Base-by-base conservation (phyloP, 2,888 invertebrate genomes). In the Agrotis puta region DNA sequence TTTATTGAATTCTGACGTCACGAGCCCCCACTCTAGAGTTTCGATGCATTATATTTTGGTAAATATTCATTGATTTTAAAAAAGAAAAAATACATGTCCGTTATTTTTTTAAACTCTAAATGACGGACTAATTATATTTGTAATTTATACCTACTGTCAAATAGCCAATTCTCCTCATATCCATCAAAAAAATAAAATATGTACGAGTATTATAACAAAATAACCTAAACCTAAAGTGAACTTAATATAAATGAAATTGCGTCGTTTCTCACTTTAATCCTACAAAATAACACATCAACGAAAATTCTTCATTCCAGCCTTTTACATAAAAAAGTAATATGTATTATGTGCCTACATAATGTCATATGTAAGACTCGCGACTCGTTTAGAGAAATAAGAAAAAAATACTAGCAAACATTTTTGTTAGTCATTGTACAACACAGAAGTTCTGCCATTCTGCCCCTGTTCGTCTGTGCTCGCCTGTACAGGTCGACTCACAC, bases 381-480 rank as follows among this genome's bases (percentile, higher is more conserved):
- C 7, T 13, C 14, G 47, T 27, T 24, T 27, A 27, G 33, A 33
- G 16, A 47, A 43, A 64, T 14, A 20, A 18, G 47, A 51, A 53
- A 58, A 50, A 20, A 57, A n/a, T 9, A 2, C 47, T 20, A 18
- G 59, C 14, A 14, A 48, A 62, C 63, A 24, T 18, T 70, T 71
- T 61, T 63, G 61, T 64, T 11, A 39, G 48, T 47, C 50, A 51
- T 14, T 71, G 70, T 82, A 77, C 68, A 11, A 13, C 5, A 53
- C 54, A 73, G 71, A 75, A 65, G 50, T 27, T 33, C 56, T 22
- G n/a, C 16, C 48, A 11, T 16, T 45, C 45, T 45, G 16, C 54
- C 39, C 54, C 39, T 51, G 62, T 56, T 72, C 66, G 57, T 65
- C 58, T 62, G 72, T 74, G 70, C 71, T 54, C 65, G 24, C 27